phyloP scores from a whole-genome alignment of 2,888 invertebrate genomes.

The Griposia aprilina region DNA sequence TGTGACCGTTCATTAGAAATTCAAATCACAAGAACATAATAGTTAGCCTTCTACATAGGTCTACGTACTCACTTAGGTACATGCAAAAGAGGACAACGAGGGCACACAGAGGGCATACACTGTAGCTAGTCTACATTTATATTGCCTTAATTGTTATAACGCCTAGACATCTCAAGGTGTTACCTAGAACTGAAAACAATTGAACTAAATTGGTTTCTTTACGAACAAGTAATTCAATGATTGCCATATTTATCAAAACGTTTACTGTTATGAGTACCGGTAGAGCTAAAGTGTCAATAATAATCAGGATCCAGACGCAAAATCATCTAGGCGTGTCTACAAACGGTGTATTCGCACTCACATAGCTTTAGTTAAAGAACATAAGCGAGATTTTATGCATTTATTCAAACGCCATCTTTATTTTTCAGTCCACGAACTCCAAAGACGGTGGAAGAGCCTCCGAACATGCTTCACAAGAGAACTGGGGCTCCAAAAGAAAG shows the following conservation, averaged over 20 bases:
- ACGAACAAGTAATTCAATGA: constrained; percentile 58
- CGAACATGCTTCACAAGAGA: constrained; percentile 81
- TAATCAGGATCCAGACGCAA: constrained; percentile 12
- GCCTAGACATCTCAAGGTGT: constrained; percentile 57
- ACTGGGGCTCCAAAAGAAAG: constrained; percentile 73
- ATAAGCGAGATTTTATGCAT: constrained; percentile 35
- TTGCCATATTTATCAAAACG: constrained; percentile 54
- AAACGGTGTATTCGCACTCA: neutral
- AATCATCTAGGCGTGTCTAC: constrained; percentile 5
- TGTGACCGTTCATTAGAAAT: constrained; percentile 32
- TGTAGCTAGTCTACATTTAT: constrained; percentile 28
- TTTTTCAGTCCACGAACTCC: constrained; percentile 75
- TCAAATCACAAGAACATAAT: constrained; percentile 27
- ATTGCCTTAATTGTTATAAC: constrained; percentile 57
- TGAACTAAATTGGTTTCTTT: constrained; percentile 62
- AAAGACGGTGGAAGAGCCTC: constrained; percentile 80
- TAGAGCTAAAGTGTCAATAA: constrained; percentile 37
- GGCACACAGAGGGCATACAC: constrained; percentile 46
- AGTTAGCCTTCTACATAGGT: constrained; percentile 21
- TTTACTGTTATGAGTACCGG: constrained; percentile 20
- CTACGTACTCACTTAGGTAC: constrained; percentile 22
- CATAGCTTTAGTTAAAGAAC: neutral
- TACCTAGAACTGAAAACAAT: constrained; percentile 58
- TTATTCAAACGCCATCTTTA: constrained; percentile 50
- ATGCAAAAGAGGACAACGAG: constrained; percentile 50